phyloP scores from a whole-genome alignment of 2,113 vertebrate genomes.

The Takifugu bimaculatus region DNA sequence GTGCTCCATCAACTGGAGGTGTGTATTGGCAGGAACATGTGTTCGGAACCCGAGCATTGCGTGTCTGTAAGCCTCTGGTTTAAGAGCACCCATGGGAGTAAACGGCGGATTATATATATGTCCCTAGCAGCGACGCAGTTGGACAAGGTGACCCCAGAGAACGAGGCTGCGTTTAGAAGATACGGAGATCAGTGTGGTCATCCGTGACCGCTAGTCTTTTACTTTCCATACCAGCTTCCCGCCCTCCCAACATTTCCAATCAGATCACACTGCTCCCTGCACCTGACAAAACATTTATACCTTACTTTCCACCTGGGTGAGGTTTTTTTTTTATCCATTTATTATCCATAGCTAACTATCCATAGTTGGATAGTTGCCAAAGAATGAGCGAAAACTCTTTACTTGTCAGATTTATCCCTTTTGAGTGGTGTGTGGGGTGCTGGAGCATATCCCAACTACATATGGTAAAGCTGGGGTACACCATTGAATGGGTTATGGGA shows the following conservation, averaged over 20 bases:
- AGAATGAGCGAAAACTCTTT: slow-evolving; percentile 11
- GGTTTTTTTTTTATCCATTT: slow-evolving; percentile 10
- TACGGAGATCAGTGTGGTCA: slow-evolving; percentile 69
- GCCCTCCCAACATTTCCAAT: slow-evolving; percentile 4
- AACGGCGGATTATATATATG: slow-evolving; percentile 53
- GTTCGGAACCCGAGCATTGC: slow-evolving; percentile 22
- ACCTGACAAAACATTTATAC: slow-evolving; percentile 1
- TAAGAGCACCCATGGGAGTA: slow-evolving; percentile 19
- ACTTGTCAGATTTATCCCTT: background rate
- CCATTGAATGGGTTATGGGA: no score
- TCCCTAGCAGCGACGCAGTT: slow-evolving; percentile 36
- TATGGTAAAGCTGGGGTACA: no score
- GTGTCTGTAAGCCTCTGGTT: slow-evolving; percentile 29
- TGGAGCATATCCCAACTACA: no score
- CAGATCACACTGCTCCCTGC: background rate
- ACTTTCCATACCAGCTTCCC: slow-evolving; percentile 16
- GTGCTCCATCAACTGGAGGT: slow-evolving; percentile 12
- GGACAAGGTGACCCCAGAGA: slow-evolving; percentile 66
- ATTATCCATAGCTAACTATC: background rate
- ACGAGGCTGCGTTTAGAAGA: slow-evolving; percentile 57
- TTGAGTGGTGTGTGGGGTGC: no score
- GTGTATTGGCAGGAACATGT: slow-evolving; percentile 23
- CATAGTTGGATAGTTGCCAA: slow-evolving; percentile 31
- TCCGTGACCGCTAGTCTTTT: slow-evolving; percentile 45
- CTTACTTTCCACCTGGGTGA: background rate